Conservation (phyloP, 2,113 vertebrate genomes). For the Parus major region DNA sequence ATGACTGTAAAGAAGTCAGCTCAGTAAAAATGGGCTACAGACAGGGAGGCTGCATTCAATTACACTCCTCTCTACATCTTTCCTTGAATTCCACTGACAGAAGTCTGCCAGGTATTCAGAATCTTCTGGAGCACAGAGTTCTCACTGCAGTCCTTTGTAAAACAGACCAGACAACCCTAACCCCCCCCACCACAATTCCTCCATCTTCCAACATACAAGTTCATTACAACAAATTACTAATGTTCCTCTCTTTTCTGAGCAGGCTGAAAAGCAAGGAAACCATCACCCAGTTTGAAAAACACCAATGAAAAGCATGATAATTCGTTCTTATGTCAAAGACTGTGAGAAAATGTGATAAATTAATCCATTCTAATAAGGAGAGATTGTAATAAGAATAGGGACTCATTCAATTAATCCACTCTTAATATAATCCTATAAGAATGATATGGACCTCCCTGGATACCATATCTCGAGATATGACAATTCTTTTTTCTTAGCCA, state of each 20-base stretch:
- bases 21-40: background rate
- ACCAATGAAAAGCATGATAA: background rate
- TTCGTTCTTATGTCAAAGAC: constrained; percentile 60
- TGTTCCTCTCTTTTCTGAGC: background rate
- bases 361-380: constrained; percentile 69
- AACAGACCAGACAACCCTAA: background rate
- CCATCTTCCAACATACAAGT: background rate
- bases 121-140: background rate
- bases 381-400: constrained; percentile 62
- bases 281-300: background rate
- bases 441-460: constrained; percentile 39
- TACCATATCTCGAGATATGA: constrained; percentile 53
- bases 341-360: constrained; percentile 64
- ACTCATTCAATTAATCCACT: constrained; percentile 58
- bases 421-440: constrained; percentile 70
- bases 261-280: background rate
- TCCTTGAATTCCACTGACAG: background rate
- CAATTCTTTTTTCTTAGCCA: constrained; percentile 57
- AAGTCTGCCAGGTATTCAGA: background rate
- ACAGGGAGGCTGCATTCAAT: background rate
- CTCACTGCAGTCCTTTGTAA: background rate
- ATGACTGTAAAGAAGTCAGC: background rate
- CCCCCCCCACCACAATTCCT: background rate
- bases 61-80: background rate
- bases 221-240: background rate